These are phyloP conservation scores for Platysteira castanea DNA, from an alignment of 2,113 vertebrate genomes.

Conservation along the genomic window DNA sequence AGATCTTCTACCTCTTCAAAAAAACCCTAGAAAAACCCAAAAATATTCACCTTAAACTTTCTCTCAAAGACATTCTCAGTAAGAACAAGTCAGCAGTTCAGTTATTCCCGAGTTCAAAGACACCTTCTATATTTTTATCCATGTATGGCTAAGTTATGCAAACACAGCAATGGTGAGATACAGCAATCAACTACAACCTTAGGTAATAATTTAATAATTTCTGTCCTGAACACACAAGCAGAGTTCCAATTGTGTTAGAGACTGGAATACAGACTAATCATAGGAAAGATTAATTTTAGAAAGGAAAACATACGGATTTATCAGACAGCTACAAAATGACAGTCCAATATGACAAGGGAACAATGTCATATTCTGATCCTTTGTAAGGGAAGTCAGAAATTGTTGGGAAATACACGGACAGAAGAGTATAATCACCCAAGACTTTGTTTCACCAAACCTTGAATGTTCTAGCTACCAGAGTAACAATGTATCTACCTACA, in stretches of 20 bases:
- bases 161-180: background rate
- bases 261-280: background rate
- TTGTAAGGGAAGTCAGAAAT: background rate
- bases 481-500: background rate
- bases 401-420: background rate
- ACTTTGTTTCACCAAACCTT: background rate
- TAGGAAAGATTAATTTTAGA: background rate
- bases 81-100: background rate
- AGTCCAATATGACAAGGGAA: background rate
- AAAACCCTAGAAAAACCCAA: slow-evolving; percentile 59
- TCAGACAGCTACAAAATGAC: background rate
- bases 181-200: background rate
- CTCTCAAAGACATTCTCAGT: background rate
- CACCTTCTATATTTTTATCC: background rate
- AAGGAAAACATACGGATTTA: background rate
- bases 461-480: background rate
- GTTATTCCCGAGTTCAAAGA: background rate
- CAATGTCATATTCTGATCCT: background rate
- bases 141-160: background rate
- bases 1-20: slow-evolving; percentile 71
- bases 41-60: background rate
- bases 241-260: background rate
- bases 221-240: background rate
- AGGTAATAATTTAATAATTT: background rate
- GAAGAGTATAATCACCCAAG: background rate